Conservation (phyloP, 1,140 invertebrate species). For the Ridgeia piscesae region DNA sequence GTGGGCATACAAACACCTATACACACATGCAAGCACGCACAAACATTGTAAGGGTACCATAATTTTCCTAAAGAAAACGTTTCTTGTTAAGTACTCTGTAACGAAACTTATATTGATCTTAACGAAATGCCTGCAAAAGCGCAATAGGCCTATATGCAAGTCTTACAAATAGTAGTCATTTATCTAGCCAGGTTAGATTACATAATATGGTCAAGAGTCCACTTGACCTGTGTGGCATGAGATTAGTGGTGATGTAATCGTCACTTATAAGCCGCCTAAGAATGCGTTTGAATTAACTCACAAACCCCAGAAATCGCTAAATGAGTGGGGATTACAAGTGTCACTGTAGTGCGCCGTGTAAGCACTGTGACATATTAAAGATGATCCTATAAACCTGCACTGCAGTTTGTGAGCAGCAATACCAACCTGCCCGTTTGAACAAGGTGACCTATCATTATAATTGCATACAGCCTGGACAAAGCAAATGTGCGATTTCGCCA, state of each 20-base stretch:
- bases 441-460: background rate
- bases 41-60: background rate
- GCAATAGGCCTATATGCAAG: background rate
- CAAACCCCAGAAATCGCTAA: background rate
- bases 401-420: background rate
- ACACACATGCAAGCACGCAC: too few relatives aligned
- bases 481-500: background rate
- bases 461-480: background rate
- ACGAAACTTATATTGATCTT: background rate
- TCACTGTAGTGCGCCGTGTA: background rate
- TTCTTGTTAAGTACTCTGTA: background rate
- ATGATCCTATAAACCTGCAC: background rate
- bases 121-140: background rate
- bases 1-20: too few relatives aligned
- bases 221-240: background rate
- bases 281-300: background rate
- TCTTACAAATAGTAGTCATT: background rate
- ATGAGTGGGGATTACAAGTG: background rate
- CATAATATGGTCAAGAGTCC: background rate
- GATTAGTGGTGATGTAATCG: background rate
- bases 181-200: background rate
- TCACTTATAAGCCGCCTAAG: background rate
- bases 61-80: background rate
- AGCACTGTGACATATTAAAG: background rate
- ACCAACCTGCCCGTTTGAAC: background rate